Conservation (phyloP, 1,140 invertebrate species). For the silkworm (Bombyx mori) region ASM3026992v2 NC_085117.1:1614001-1614500, state of each 20-base stretch:
- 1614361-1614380: constrained; percentile 50
- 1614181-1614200: constrained; percentile 56
- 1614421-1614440: constrained; percentile 11
- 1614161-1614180: constrained; percentile 62
- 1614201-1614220: constrained; percentile 45
- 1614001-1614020: constrained; percentile 22
- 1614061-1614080: constrained; percentile 52
- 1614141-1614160: constrained; percentile 69
- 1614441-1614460: constrained; percentile 15
- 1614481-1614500: constrained; percentile 57
- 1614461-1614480: constrained; percentile 33
- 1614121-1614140: constrained; percentile 59
- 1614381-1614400: constrained; percentile 19
- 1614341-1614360: constrained; percentile 36
- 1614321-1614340: constrained; percentile 52
- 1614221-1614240: constrained; percentile 37
- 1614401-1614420: background rate
- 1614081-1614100: constrained; percentile 49
- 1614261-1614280: constrained; percentile 21
- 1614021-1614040: constrained; percentile 49
- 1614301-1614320: constrained; percentile 51
- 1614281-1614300: constrained; percentile 22
- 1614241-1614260: constrained; percentile 19
- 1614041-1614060: constrained; percentile 49
- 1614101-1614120: constrained; percentile 57